phyloP scores from a whole-genome alignment of 92 coral and sea anemone genomes.

The Plumapathes pennacea region DNA sequence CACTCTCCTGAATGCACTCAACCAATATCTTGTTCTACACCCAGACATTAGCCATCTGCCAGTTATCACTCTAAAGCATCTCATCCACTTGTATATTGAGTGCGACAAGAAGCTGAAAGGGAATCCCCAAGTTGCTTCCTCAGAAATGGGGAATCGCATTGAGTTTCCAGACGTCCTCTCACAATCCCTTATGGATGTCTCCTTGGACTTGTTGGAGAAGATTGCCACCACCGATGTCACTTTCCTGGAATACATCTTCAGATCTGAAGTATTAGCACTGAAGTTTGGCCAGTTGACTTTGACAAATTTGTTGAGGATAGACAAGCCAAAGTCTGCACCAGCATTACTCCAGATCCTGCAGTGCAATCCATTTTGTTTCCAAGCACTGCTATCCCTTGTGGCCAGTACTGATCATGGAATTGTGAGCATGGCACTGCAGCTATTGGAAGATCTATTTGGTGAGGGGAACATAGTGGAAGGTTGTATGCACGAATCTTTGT shows the following conservation, averaged over 20 bases:
- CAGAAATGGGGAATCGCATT: neutral
- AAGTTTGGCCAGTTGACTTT: slow-evolving; percentile 50
- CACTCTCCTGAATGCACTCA: slow-evolving; percentile 48
- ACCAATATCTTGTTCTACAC: slow-evolving; percentile 59
- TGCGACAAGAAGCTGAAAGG: slow-evolving; percentile 4
- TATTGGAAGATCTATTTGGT: slow-evolving; percentile 24
- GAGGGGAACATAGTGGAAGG: neutral
- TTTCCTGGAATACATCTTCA: slow-evolving; percentile 72
- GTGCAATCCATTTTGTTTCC: slow-evolving; percentile 9
- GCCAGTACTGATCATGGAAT: slow-evolving; percentile 5
- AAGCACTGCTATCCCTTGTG: slow-evolving; percentile 27
- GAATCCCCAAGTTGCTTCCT: slow-evolving; percentile 1
- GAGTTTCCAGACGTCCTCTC: slow-evolving; percentile 35
- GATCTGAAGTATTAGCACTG: slow-evolving; percentile 29
- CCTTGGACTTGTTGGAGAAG: slow-evolving; percentile 34
- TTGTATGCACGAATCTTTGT: neutral
- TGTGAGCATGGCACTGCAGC: slow-evolving; percentile 2
- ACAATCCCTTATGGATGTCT: slow-evolving; percentile 29
- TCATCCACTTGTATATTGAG: slow-evolving; percentile 51
- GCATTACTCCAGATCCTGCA: slow-evolving; percentile 9
- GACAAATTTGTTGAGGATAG: slow-evolving; percentile 1
- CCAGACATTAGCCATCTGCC: slow-evolving; percentile 47
- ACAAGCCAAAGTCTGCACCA: too few species aligned
- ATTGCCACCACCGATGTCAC: slow-evolving; percentile 41
- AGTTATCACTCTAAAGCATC: slow-evolving; percentile 27